phyloP scores from a whole-genome alignment of 2,797 vertebrate genomes.

The Pseudomugil tenellus region DNA sequence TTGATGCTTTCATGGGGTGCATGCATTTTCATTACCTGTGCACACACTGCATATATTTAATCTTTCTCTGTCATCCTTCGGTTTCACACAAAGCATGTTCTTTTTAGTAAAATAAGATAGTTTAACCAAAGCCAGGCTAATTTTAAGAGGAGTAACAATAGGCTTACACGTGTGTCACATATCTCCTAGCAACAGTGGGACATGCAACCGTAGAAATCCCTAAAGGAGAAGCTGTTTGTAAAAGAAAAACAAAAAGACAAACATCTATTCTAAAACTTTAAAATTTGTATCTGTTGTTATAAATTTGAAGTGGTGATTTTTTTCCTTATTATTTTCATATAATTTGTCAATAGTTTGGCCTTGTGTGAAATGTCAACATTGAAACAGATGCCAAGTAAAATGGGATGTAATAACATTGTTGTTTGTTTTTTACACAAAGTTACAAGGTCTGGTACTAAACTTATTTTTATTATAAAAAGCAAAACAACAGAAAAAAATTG shows the following conservation, averaged over 20 bases:
- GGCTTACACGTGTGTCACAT: slow-evolving; percentile 3
- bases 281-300: no score
- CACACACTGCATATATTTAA: slow-evolving; percentile 24
- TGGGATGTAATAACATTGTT: no score
- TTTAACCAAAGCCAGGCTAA: slow-evolving; percentile 1
- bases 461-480: no score
- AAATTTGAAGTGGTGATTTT: no score
- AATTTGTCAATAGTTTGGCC: no score
- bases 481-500: no score
- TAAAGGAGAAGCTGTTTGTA: not conserved
- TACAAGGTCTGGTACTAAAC: no score
- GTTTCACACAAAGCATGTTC: not conserved
- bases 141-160: slow-evolving; percentile 11
- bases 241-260: not conserved
- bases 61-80: not conserved
- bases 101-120: slow-evolving; percentile 4
- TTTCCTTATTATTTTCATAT: no score
- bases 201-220: not conserved
- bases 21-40: slow-evolving; percentile 44
- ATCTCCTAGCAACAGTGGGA: slow-evolving; percentile 1
- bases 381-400: no score
- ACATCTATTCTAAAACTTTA: not conserved
- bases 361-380: no score
- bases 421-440: no score
- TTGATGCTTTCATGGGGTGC: slow-evolving; percentile 22